These are phyloP conservation scores for Poeciliopsis turrubarensis DNA, from an alignment of 2,113 vertebrate genomes.

Conservation along the genomic window DNA sequence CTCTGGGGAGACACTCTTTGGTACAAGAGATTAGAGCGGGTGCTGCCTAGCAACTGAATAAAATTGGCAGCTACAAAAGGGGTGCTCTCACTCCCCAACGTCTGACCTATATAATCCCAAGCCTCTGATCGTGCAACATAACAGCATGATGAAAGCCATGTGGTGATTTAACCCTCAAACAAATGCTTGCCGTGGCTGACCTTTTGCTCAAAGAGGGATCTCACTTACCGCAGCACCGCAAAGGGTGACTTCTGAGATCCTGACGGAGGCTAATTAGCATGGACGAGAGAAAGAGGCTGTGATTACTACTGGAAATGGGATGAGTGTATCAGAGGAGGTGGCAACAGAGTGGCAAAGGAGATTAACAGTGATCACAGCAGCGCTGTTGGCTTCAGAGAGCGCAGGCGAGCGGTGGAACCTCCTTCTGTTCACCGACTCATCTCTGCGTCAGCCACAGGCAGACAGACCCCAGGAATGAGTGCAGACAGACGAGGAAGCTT, in stretches of 20 bases:
- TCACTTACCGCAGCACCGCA: conserved; percentile 49
- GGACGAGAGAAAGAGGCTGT: conserved; percentile 62
- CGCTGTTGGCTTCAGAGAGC: conserved; percentile 69
- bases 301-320: conserved; percentile 66
- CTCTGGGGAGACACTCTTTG: conserved; percentile 76
- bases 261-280: conserved; percentile 70
- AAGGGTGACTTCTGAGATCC: conserved; percentile 69
- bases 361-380: conserved; percentile 75
- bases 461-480: conserved; percentile 57
- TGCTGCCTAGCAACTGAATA: conserved; percentile 84
- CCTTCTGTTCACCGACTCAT: conserved; percentile 70
- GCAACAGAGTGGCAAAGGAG: conserved; percentile 73
- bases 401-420: conserved; percentile 58
- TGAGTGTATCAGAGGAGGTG: conserved; percentile 74
- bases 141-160: conserved; percentile 77
- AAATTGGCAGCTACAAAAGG: conserved; percentile 82
- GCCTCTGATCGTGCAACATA: conserved; percentile 79
- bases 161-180: conserved; percentile 75
- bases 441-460: conserved; percentile 70
- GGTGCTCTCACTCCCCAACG: conserved; percentile 75
- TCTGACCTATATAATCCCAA: conserved; percentile 83
- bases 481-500: conserved; percentile 67
- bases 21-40: conserved; percentile 80
- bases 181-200: conserved; percentile 74
- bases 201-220: conserved; percentile 59